Conservation (phyloP, 2,797 vertebrate genomes). For the Crocidura indochinensis region DNA sequence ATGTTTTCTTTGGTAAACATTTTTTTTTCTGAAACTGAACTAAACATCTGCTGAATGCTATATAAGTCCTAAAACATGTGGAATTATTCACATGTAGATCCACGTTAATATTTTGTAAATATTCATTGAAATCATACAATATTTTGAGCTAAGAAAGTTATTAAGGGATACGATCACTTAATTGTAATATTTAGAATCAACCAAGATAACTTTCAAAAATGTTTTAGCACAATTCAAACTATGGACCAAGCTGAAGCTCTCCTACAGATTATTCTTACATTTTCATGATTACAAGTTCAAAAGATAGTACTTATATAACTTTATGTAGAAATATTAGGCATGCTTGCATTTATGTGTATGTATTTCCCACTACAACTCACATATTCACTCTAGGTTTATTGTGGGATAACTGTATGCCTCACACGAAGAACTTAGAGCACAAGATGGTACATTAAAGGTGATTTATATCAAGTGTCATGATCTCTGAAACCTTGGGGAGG, state of each 20-base stretch:
- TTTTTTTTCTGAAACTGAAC: slow-evolving; percentile 33
- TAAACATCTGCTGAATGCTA: slow-evolving; percentile 9
- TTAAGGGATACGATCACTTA: not conserved
- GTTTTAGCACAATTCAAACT: slow-evolving; percentile 25
- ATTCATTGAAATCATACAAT: slow-evolving; percentile 33
- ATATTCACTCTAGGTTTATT: slow-evolving; percentile 4
- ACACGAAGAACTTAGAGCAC: not conserved
- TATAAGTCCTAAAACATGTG: not conserved
- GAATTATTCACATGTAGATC: no score
- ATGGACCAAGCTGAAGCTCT: not conserved
- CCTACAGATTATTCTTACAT: not conserved
- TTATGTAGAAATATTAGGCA: not conserved
- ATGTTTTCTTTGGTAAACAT: not conserved
- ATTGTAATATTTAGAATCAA: slow-evolving; percentile 52
- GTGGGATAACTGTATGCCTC: slow-evolving; percentile 3
- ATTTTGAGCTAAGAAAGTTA: slow-evolving; percentile 25
- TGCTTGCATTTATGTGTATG: not conserved
- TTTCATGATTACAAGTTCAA: not conserved
- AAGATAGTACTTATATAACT: not conserved
- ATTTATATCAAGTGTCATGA: not conserved
- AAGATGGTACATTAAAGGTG: not conserved
- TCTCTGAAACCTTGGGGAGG: not conserved
- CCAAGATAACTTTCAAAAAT: slow-evolving; percentile 6
- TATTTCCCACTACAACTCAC: not conserved
- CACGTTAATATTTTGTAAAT: not conserved